phyloP scores from a whole-genome alignment of 2,797 vertebrate genomes.

The Cryptoblepharus egeriae region DNA sequence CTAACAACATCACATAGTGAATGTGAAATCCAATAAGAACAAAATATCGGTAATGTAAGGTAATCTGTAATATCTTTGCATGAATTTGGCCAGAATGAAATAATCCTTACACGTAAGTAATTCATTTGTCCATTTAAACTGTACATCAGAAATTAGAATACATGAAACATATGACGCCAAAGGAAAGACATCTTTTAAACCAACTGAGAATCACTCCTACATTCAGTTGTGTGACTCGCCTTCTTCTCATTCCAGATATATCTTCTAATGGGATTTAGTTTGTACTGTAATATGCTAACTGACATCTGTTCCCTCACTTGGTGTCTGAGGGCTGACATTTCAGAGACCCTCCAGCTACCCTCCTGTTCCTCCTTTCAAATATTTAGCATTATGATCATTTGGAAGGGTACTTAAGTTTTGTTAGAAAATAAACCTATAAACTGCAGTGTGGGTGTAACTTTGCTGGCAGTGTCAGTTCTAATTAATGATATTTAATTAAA shows the following conservation, averaged over 20 bases:
- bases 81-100: neutral
- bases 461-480: neutral
- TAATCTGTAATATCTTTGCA: neutral
- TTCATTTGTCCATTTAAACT: neutral
- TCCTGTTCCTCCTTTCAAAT: neutral
- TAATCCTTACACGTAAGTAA: neutral
- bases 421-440: slow-evolving; percentile 1
- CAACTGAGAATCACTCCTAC: neutral
- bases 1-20: too few relatives aligned
- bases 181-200: neutral
- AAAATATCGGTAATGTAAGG: neutral
- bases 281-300: neutral
- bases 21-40: neutral
- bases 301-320: slow-evolving; percentile 10
- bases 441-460: neutral
- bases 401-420: neutral
- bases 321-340: neutral
- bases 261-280: neutral
- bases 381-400: neutral
- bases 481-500: too few relatives aligned
- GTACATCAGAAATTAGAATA: neutral
- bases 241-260: neutral
- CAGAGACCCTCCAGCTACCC: neutral
- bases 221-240: neutral
- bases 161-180: neutral